A percentile compares a stretch with the other conserved stretches of the same genome.
Evolutionary conservation across 2,797 vertebrate genomes (phyloP).

Genomic region (Neosalanx taihuensis): DNA sequence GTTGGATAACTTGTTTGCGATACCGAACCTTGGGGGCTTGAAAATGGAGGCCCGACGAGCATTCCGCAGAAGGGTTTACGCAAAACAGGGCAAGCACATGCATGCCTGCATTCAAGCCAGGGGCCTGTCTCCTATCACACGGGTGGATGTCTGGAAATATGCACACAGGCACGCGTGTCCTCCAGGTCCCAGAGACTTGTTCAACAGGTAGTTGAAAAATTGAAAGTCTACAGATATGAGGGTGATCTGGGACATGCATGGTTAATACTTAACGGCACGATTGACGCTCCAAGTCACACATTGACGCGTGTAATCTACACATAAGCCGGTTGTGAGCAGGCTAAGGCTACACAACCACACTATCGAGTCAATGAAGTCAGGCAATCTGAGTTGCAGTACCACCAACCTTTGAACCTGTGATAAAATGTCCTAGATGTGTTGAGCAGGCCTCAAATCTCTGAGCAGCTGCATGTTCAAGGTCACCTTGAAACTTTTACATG

Average conservation of each 20-base stretch:
- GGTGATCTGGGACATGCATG: not conserved
- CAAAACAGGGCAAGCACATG: conserved; percentile 17
- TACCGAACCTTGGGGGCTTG: conserved; percentile 10
- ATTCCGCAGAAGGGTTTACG: conserved; percentile 44
- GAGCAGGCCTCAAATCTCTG: not conserved
- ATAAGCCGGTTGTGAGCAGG: not conserved
- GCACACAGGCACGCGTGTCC: no score
- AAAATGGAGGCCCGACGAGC: conserved; percentile 35
- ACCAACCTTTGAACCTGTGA: not conserved
- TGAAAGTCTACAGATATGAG: not conserved
- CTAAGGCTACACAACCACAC: not conserved
- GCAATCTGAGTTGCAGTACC: not conserved
- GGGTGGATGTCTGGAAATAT: not conserved
- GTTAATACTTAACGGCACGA: not conserved
- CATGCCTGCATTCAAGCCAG: conserved; percentile 27
- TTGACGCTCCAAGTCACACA: not conserved
- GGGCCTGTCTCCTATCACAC: conserved; percentile 3
- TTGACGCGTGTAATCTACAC: not conserved
- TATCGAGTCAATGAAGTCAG: not conserved
- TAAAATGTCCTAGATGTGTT: not conserved
- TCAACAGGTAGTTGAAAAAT: not conserved
- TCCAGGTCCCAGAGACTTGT: not conserved
- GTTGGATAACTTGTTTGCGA: not conserved
- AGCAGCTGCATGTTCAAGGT: not conserved
- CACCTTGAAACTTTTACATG: not conserved